These are phyloP conservation scores for Peromyscus maniculatus DNA, from an alignment of 2,113 vertebrate genomes.

Conservation along the genomic window DNA sequence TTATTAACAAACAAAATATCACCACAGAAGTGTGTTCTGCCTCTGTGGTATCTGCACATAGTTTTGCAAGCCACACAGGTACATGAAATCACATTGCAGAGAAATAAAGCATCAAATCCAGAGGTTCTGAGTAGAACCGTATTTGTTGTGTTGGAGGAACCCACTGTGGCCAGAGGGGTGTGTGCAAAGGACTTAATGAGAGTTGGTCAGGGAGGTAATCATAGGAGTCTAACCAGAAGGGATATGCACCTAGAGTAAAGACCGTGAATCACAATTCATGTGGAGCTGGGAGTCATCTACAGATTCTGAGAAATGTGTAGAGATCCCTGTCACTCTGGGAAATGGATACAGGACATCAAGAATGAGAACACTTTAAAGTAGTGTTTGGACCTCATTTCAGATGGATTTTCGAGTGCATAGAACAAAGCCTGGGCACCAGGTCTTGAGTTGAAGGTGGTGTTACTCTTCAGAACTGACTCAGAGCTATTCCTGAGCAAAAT, in stretches of 20 bases:
- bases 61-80: background rate
- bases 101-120: background rate
- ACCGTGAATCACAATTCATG: background rate
- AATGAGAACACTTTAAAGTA: background rate
- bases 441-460: background rate
- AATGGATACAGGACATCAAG: background rate
- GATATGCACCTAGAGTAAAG: background rate
- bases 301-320: background rate
- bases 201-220: background rate
- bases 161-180: background rate
- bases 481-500: background rate
- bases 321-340: background rate
- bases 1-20: no score
- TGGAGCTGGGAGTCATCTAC: background rate
- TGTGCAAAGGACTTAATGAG: background rate
- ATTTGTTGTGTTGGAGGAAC: background rate
- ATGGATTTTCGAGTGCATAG: background rate
- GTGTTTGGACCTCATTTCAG: background rate
- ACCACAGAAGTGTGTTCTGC: background rate
- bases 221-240: background rate
- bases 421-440: background rate
- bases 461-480: background rate
- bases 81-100: background rate
- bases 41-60: background rate
- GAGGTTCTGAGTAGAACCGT: background rate